A percentile compares a stretch with the other conserved stretches of the same genome.
Conservation (phyloP, 2,888 invertebrate genomes). For the Miltochrista miniata region DNA sequence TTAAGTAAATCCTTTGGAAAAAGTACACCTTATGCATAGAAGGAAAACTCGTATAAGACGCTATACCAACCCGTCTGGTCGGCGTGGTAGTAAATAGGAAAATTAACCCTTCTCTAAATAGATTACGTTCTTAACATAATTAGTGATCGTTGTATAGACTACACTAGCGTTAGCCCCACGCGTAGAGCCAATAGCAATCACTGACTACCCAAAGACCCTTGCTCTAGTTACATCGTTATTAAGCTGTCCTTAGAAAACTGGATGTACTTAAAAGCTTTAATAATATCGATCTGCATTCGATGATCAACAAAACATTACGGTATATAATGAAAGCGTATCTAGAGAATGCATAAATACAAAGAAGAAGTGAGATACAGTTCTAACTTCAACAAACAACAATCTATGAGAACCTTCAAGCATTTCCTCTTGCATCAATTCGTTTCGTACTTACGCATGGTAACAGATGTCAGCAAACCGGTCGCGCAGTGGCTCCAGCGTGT, state of each 20-base stretch:
- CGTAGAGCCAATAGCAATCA: conserved; percentile 28
- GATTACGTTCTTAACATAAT: background rate
- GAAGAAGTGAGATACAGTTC: conserved; percentile 64
- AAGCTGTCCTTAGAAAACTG: conserved; percentile 47
- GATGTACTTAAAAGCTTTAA: conserved; percentile 54
- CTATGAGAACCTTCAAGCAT: conserved; percentile 72
- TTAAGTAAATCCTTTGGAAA: no score
- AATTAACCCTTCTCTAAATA: no score
- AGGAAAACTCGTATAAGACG: no score
- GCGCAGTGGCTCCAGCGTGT: conserved; percentile 72
- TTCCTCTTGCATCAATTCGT: conserved; percentile 72
- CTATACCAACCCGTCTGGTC: no score
- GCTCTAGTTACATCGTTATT: conserved; percentile 49
- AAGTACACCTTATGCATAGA: no score
- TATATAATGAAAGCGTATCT: conserved; percentile 70
- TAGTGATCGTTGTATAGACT: conserved; percentile 7
- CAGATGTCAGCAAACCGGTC: conserved; percentile 71
- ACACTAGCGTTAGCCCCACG: conserved; percentile 16
- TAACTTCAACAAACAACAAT: conserved; percentile 71
- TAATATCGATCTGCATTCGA: conserved; percentile 56
- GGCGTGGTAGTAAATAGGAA: no score
- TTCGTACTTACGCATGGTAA: conserved; percentile 75
- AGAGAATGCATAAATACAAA: conserved; percentile 70
- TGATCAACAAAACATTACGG: conserved; percentile 51
- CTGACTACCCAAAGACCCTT: conserved; percentile 42